Conservation (phyloP, 2,113 vertebrate species). For the Thomomys bottae region DNA sequence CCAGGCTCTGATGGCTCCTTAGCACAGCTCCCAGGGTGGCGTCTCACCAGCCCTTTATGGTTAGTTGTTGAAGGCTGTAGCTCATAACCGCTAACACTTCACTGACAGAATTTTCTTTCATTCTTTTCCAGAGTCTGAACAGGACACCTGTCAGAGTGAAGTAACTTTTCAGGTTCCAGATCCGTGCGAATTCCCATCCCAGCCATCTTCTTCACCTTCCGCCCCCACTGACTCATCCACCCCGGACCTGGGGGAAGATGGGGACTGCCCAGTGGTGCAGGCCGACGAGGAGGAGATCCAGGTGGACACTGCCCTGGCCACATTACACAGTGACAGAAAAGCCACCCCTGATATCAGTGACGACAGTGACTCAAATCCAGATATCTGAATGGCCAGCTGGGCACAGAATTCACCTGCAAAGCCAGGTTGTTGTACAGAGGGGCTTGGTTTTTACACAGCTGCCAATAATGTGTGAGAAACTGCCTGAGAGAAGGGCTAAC, state of each 20-base stretch:
- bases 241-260: conserved; percentile 87
- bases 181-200: conserved; percentile 87
- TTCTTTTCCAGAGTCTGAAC: conserved; percentile 85
- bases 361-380: conserved; percentile 89
- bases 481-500: conserved; percentile 71
- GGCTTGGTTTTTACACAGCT: conserved; percentile 56
- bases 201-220: conserved; percentile 88
- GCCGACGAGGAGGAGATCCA: conserved; percentile 92
- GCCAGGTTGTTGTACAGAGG: conserved; percentile 61
- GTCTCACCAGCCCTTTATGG: too few relatives aligned
- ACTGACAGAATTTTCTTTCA: background rate
- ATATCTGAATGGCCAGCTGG: background rate
- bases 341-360: conserved; percentile 89
- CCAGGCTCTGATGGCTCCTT: too few relatives aligned
- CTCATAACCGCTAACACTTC: fast-evolving
- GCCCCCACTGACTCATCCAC: conserved; percentile 88
- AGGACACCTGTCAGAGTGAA: conserved; percentile 85
- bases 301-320: conserved; percentile 88
- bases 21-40: too few relatives aligned
- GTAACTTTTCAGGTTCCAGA: conserved; percentile 92
- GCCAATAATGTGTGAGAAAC: conserved; percentile 55
- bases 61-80: fast-evolving
- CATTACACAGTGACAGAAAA: conserved; percentile 78
- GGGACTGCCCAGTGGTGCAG: conserved; percentile 87
- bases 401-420: fast-evolving